These are phyloP conservation scores for Azorinus chamasolen DNA, from an alignment of 2,888 invertebrate genomes.

Conservation along the genomic window DNA sequence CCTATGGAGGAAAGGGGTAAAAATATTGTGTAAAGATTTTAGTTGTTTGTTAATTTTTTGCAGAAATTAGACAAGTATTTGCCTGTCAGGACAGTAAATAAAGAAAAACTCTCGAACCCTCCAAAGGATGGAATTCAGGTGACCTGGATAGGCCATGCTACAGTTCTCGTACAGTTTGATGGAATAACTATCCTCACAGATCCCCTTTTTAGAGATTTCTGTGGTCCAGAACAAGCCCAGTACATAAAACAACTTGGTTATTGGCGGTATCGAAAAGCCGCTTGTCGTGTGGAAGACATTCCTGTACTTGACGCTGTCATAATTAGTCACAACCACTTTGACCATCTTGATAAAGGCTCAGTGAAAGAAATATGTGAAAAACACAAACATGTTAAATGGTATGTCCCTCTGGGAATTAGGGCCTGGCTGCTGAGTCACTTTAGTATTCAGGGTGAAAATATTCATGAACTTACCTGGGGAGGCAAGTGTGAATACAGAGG, in stretches of 20 bases:
- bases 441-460: conserved; percentile 70
- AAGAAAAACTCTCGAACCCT: conserved; percentile 42
- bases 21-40: no score
- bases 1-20: no score
- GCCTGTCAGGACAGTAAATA: conserved; percentile 76
- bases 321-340: conserved; percentile 88
- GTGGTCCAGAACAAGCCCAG: conserved; percentile 79
- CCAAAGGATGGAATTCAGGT: conserved; percentile 76
- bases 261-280: conserved; percentile 83
- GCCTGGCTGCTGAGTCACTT: conserved; percentile 74
- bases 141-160: conserved; percentile 88
- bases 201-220: conserved; percentile 86
- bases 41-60: no score
- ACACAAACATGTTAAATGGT: conserved; percentile 53
- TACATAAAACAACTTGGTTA: conserved; percentile 76
- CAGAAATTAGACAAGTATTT: conserved; percentile 75
- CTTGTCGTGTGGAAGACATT: conserved; percentile 84
- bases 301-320: conserved; percentile 86
- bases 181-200: conserved; percentile 86
- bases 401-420: conserved; percentile 80
- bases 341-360: conserved; percentile 86
- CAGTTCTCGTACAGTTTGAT: conserved; percentile 86
- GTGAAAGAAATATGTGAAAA: conserved; percentile 75
- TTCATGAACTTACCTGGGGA: conserved; percentile 63
- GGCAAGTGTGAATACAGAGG: conserved; percentile 16